These are phyloP conservation scores for human (Homo sapiens) DNA, from an alignment of 2,113 vertebrate species.

Conservation along the genomic window DNA sequence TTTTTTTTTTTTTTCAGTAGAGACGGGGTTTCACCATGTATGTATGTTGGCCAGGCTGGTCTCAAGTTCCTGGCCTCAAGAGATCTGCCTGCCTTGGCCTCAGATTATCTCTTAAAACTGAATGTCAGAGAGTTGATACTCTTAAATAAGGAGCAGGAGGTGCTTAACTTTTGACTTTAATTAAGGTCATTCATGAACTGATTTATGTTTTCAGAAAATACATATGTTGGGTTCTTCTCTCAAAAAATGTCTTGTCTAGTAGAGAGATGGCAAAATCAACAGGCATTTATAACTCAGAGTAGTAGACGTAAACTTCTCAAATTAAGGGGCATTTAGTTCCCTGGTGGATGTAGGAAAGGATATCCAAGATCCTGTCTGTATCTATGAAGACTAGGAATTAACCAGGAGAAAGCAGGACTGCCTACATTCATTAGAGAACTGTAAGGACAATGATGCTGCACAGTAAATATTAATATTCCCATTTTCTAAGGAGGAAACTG, in stretches of 20 bases:
- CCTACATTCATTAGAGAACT: neutral
- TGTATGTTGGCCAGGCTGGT: too few relatives aligned
- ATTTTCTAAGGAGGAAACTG: constrained; percentile 22
- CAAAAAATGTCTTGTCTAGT: neutral
- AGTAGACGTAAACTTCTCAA: neutral
- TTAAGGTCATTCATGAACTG: neutral
- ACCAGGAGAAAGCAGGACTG: neutral
- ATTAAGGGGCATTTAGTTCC: neutral
- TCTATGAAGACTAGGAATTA: neutral
- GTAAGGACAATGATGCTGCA: neutral
- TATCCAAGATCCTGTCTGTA: too few relatives aligned
- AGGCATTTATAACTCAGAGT: neutral
- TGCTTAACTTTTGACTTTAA: constrained; percentile 5
- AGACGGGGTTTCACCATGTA: too few relatives aligned
- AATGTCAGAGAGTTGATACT: neutral
- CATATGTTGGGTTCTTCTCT: neutral
- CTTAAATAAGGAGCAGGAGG: neutral
- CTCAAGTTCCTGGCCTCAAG: too few relatives aligned
- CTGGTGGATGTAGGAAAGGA: neutral
- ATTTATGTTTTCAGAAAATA: constrained; percentile 44
- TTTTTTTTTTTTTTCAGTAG: too few relatives aligned
- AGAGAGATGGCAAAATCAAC: neutral
- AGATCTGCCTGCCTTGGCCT: too few relatives aligned
- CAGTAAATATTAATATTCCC: neutral
- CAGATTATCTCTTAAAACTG: neutral